These are phyloP conservation scores for Ectemnius continuus DNA, from an alignment of 2,888 invertebrate species.

Conservation along the genomic window DNA sequence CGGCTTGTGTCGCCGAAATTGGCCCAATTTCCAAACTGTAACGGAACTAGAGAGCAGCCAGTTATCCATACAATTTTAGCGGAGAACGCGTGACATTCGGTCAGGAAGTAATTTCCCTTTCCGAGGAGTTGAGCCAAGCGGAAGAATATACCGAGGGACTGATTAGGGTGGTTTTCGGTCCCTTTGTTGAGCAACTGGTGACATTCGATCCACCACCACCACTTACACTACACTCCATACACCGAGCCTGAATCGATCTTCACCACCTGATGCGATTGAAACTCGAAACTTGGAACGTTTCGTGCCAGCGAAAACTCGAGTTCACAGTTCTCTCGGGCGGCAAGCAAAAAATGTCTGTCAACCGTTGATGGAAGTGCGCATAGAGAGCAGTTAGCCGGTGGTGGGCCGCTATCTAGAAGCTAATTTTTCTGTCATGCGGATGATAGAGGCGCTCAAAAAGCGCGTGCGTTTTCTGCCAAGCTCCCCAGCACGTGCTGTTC, in stretches of 20 bases:
- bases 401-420: background rate
- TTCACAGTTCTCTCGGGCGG: background rate
- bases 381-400: background rate
- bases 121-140: background rate
- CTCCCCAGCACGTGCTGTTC: background rate
- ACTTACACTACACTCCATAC: too few relatives aligned
- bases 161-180: constrained; percentile 16
- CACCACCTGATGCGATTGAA: background rate
- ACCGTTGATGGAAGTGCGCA: background rate
- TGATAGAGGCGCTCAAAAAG: background rate
- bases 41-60: constrained; percentile 16
- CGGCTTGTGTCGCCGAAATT: constrained; percentile 56
- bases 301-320: too few relatives aligned
- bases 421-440: background rate
- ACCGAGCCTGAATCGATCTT: background rate
- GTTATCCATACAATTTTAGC: constrained; percentile 21
- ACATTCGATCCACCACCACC: background rate
- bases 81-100: constrained; percentile 26
- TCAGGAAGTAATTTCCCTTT: constrained; percentile 29
- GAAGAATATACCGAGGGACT: background rate
- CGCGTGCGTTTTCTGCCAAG: background rate
- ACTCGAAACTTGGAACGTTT: background rate
- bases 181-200: constrained; percentile 14
- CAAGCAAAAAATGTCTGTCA: background rate
- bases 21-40: constrained; percentile 30